phyloP scores from a whole-genome alignment of 1,140 invertebrate genomes.

The Limonius californicus region DNA sequence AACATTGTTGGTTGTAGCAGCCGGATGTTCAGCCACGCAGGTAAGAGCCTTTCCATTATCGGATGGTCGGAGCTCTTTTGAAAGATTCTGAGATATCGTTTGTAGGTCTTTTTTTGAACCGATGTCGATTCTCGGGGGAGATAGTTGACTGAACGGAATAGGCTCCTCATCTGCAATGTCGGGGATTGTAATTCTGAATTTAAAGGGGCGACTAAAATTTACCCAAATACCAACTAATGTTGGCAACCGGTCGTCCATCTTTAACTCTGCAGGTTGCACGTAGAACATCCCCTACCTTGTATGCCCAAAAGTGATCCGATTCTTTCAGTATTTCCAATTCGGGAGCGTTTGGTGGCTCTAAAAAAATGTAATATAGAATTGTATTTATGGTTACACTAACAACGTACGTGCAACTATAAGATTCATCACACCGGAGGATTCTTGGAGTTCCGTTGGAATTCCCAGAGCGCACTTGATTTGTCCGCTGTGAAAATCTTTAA shows the following conservation, averaged over 20 bases:
- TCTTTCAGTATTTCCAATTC: slow-evolving; percentile 54
- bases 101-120: slow-evolving; percentile 49
- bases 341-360: slow-evolving; percentile 59
- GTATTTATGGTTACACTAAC: slow-evolving; percentile 10
- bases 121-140: slow-evolving; percentile 49
- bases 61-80: slow-evolving; percentile 54
- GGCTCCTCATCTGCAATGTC: slow-evolving; percentile 55
- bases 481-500: slow-evolving; percentile 63
- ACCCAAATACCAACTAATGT: slow-evolving; percentile 66
- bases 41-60: slow-evolving; percentile 62
- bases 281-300: slow-evolving; percentile 58
- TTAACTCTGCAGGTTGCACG: slow-evolving; percentile 62
- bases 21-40: slow-evolving; percentile 64
- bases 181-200: too few relatives aligned
- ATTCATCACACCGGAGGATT: slow-evolving; percentile 55
- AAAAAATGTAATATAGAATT: slow-evolving; percentile 25
- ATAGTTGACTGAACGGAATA: slow-evolving; percentile 53
- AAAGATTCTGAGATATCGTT: slow-evolving; percentile 61
- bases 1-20: slow-evolving; percentile 48
- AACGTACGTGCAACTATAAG: slow-evolving; percentile 70
- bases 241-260: slow-evolving; percentile 66
- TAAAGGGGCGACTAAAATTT: too few relatives aligned
- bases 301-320: slow-evolving; percentile 45
- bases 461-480: slow-evolving; percentile 62
- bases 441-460: slow-evolving; percentile 49